phyloP scores from a whole-genome alignment of 2,113 vertebrate genomes.

The Scophthalmus maximus region DNA sequence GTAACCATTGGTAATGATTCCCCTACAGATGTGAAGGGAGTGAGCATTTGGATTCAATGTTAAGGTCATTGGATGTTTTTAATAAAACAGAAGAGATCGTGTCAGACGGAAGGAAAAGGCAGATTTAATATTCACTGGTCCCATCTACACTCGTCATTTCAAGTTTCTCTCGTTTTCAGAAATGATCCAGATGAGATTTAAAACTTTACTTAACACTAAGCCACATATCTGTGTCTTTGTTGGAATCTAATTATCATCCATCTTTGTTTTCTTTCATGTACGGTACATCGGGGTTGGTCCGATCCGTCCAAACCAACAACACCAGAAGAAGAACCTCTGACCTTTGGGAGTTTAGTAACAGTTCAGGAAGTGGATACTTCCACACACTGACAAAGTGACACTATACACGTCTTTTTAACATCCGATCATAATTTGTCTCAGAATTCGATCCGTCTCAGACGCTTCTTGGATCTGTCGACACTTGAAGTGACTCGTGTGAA shows the following conservation, averaged over 20 bases:
- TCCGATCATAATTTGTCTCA: too few relatives aligned
- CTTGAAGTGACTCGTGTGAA: neutral
- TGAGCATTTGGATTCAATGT: slow-evolving; percentile 53
- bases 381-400: too few relatives aligned
- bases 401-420: too few relatives aligned
- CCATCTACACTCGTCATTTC: slow-evolving; percentile 7
- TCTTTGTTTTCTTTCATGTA: too few relatives aligned
- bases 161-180: neutral
- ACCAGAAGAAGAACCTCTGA: neutral
- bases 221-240: neutral
- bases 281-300: too few relatives aligned
- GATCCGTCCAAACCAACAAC: too few relatives aligned
- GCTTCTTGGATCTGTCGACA: neutral
- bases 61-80: slow-evolving; percentile 5
- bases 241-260: too few relatives aligned
- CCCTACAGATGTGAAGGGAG: slow-evolving; percentile 67
- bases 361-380: neutral
- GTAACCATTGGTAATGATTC: slow-evolving; percentile 26
- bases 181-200: too few relatives aligned
- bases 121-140: slow-evolving; percentile 16
- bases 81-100: slow-evolving; percentile 12
- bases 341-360: neutral
- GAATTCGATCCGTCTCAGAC: neutral
- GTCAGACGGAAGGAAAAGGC: slow-evolving; percentile 42
- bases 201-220: neutral